Conservation (phyloP, 1,140 invertebrate species). For the Tetramorium alpestre region DNA sequence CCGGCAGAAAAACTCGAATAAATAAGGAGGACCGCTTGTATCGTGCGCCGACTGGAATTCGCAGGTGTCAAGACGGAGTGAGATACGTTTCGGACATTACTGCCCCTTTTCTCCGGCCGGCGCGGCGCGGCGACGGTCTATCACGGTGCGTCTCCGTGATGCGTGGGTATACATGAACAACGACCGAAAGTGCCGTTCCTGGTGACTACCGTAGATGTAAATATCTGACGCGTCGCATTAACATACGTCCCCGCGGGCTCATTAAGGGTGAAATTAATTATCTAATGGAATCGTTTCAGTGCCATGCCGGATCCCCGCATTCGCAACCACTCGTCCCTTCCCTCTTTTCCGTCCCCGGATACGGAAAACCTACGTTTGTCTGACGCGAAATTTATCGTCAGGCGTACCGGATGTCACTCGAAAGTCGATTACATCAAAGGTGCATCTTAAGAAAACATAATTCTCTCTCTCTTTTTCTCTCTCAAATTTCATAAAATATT, state of each 20-base stretch:
- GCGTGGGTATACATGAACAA: conserved; percentile 73
- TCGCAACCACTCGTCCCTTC: neutral
- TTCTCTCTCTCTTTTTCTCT: neutral
- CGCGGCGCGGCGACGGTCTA: conserved; percentile 23
- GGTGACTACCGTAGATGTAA: conserved; percentile 83
- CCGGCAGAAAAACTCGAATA: conserved; percentile 33
- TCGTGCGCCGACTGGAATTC: conserved; percentile 39
- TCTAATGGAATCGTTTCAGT: conserved; percentile 77
- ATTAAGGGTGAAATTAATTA: conserved; percentile 85
- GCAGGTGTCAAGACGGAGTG: conserved; percentile 39
- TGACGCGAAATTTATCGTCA: conserved; percentile 34
- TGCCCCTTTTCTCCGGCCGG: conserved; percentile 12
- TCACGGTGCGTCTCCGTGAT: conserved; percentile 62
- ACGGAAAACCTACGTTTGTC: conserved; percentile 47
- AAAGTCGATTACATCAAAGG: neutral
- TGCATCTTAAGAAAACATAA: neutral
- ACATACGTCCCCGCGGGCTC: conserved; percentile 84
- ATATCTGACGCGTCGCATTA: conserved; percentile 83
- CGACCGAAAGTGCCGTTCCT: conserved; percentile 73
- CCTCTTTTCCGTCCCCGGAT: neutral
- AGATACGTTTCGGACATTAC: conserved; percentile 41
- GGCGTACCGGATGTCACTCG: conserved; percentile 4
- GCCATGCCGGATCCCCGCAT: neutral
- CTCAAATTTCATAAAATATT: neutral
- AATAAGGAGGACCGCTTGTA: conserved; percentile 43